Evolutionary conservation across 2,797 vertebrate species (phyloP), one percentile per base, ranked within the genome.

Genomic region (Syngnathus acus): DNA sequence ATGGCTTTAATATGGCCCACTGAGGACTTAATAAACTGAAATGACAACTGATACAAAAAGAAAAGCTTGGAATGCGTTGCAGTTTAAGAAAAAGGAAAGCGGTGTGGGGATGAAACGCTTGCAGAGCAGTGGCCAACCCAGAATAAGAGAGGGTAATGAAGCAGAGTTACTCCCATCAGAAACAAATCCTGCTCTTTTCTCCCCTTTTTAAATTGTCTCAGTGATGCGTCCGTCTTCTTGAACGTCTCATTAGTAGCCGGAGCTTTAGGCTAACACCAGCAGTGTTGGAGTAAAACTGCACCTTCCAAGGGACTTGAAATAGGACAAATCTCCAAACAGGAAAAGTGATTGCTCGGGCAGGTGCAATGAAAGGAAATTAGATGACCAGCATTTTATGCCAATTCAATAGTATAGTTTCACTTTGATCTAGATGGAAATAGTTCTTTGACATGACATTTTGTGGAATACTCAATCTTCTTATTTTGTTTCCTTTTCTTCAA

Each of bases 241-340:
- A 83, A 83, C 40, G 67, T 85, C 85, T 88, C 82, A 84, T 88
- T 88, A 88, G 79, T 53, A 72, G 69, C 79, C 9, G 3, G 26
- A 71, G 79, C 81, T 85, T 80, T 66, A 54, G 75, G 84, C 72
- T 68, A 78, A 83, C 78, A 67, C 74, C 72, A 75, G 70, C 65
- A 65, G 78, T 78, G 81, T 80, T 16, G 72, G 74, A 66, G 60
- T 43, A 40, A 23, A 10, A 68, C 68, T 67, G 73, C 69, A 54
- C 68, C 75, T 70, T 74, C 74, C 5, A 14, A 77, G 75, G 79
- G 80, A 71, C 80, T 69, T 68, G 72, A 71, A 69, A 82, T 65
- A 71, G 64, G 78, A 80, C 16, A 43, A 73, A 74, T 65, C 74
- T 73, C 62, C 43, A 65, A 80, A 78, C 59, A 26, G 74, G 64